A percentile compares a stretch with the other conserved stretches of the same genome.
Conservation (phyloP, 2,113 vertebrate species). For the Vulpes lagopus region DNA sequence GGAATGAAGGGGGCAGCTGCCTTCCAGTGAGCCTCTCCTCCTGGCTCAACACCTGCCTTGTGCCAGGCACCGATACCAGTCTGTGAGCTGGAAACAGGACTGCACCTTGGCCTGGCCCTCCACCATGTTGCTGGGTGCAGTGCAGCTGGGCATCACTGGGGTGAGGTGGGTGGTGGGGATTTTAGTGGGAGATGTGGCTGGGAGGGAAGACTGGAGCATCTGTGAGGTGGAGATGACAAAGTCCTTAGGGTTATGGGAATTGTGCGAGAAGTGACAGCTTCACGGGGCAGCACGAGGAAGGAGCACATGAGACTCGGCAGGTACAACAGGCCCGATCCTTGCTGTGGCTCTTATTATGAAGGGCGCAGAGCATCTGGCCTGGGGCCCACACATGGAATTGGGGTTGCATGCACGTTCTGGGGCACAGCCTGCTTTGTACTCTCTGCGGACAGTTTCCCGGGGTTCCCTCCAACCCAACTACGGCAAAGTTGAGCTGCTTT, state of each 20-base stretch:
- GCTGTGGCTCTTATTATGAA: rapidly evolving
- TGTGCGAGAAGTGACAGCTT: not conserved
- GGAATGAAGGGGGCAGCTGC: not conserved
- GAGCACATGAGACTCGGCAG: rapidly evolving
- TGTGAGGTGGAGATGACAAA: not conserved
- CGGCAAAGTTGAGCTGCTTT: not conserved
- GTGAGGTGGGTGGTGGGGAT: rapidly evolving
- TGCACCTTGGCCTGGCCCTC: rapidly evolving
- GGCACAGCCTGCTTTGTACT: not conserved
- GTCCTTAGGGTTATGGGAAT: not conserved
- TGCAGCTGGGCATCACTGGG: rapidly evolving
- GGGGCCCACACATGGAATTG: rapidly evolving
- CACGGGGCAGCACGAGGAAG: rapidly evolving
- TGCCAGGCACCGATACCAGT: not conserved
- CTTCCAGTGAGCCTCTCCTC: rapidly evolving
- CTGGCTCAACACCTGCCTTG: rapidly evolving
- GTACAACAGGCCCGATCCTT: rapidly evolving
- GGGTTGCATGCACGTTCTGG: rapidly evolving
- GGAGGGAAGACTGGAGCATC: not conserved
- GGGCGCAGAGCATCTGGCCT: rapidly evolving
- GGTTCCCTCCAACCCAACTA: rapidly evolving
- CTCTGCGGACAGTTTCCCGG: not conserved
- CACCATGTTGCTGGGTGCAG: not conserved
- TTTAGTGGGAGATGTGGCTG: not conserved
- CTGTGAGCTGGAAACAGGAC: not conserved